Conservation (phyloP, 2,888 invertebrate species). For the Pseudeuparius sepicola region DNA sequence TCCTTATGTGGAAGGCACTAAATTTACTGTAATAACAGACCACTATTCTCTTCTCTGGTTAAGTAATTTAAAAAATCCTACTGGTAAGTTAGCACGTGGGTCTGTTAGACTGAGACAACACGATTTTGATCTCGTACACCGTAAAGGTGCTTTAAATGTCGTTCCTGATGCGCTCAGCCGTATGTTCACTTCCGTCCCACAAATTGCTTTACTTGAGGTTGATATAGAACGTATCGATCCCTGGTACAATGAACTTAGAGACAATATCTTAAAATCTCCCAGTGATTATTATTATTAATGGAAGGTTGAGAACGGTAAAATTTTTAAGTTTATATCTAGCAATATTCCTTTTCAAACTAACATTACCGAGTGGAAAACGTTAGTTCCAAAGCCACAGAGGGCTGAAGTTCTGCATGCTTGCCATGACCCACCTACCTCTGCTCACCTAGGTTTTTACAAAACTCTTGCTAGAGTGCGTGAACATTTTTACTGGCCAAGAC, state of each 20-base stretch:
- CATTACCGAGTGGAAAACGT: conserved; percentile 20
- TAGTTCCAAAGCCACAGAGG: conserved; percentile 21
- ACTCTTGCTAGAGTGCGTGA: conserved; percentile 17
- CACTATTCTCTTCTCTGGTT: conserved; percentile 21
- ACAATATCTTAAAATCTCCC: conserved; percentile 12
- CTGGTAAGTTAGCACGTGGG: conserved; percentile 11
- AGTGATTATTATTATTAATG: conserved; percentile 15
- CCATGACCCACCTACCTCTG: conserved; percentile 18
- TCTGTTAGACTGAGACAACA: conserved; percentile 13
- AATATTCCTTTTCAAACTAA: conserved; percentile 13
- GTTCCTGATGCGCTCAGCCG: too few species aligned
- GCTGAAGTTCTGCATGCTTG: conserved; percentile 13
- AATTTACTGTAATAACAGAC: conserved; percentile 22
- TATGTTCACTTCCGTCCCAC: too few species aligned
- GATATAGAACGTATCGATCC: conserved; percentile 11
- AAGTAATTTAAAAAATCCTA: conserved; percentile 15
- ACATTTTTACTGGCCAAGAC: conserved; percentile 19
- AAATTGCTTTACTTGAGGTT: conserved; percentile 6
- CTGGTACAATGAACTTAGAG: conserved; percentile 17
- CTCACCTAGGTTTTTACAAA: conserved; percentile 21
- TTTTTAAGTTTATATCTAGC: conserved; percentile 16
- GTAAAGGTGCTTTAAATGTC: conserved; percentile 11
- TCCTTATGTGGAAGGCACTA: conserved; percentile 20
- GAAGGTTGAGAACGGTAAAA: conserved; percentile 14
- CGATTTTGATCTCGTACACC: conserved; percentile 10